A percentile compares a stretch with the other conserved stretches of the same genome.
Evolutionary conservation across 2,888 invertebrate genomes (phyloP).

Genomic region (Eristalinus aeneus): DNA sequence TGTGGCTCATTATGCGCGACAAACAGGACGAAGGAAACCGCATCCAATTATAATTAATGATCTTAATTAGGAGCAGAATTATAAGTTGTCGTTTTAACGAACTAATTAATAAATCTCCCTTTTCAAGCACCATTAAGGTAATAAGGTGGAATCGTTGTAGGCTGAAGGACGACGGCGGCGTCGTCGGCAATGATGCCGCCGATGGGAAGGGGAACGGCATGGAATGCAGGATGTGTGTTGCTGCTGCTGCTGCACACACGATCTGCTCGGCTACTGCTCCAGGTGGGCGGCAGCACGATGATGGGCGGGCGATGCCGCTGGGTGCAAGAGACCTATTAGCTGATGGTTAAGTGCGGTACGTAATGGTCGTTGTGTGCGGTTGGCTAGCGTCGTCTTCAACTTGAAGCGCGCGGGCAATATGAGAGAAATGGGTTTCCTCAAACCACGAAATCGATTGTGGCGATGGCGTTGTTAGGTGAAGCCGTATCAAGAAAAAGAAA

Average conservation of each 20-base stretch:
- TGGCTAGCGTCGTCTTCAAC: neutral
- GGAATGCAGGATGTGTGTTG: neutral
- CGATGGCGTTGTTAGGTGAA: neutral
- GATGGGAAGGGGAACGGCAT: neutral
- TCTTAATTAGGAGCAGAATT: slow-evolving; percentile 73
- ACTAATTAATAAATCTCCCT: slow-evolving; percentile 74
- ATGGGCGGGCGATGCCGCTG: no score
- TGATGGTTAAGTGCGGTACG: neutral
- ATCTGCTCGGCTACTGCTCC: neutral
- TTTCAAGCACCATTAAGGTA: slow-evolving; percentile 71
- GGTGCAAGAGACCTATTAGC: neutral
- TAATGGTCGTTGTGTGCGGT: neutral
- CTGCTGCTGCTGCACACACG: neutral
- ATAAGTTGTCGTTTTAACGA: slow-evolving; percentile 74
- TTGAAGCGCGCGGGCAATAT: neutral
- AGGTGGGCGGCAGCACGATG: neutral
- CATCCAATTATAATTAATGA: slow-evolving; percentile 74
- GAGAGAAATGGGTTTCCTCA: neutral
- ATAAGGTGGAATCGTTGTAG: slow-evolving; percentile 68
- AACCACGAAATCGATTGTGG: neutral
- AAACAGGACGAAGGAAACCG: slow-evolving; percentile 72
- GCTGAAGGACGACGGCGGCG: slow-evolving; percentile 28
- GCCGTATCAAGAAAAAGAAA: neutral
- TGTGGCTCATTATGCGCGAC: slow-evolving; percentile 68
- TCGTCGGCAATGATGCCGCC: neutral